Conservation (phyloP, 1,140 invertebrate species). For the Penaeus indicus region DNA sequence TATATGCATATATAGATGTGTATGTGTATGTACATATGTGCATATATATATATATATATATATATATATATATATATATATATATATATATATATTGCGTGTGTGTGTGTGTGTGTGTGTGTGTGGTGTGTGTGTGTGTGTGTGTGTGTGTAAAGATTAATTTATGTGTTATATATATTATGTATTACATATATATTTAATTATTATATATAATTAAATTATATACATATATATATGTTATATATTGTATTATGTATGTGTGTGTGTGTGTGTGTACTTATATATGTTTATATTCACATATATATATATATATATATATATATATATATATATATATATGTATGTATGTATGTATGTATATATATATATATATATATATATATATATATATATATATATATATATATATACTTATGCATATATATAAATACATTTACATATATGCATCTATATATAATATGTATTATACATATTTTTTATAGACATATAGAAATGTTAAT, state of each 20-base stretch:
- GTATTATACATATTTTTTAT: not conserved
- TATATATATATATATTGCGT: not conserved
- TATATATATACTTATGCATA: not conserved
- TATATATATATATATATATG: constrained; percentile 24
- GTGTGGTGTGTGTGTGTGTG: too few species aligned
- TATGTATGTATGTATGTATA: not conserved
- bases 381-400: not conserved
- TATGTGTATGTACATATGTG: not conserved
- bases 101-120: not conserved
- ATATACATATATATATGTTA: not conserved
- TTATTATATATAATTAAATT: not conserved
- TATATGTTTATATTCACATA: not conserved
- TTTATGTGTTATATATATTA: not conserved
- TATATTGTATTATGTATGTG: not conserved
- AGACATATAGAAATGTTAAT: not conserved
- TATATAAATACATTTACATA: constrained; percentile 14
- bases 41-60: not conserved
- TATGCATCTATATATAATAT: not conserved
- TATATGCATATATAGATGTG: not conserved
- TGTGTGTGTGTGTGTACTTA: not conserved
- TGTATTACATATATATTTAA: not conserved
- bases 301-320: constrained; percentile 13
- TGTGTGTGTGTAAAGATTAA: not conserved
- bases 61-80: not conserved
- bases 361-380: not conserved